Base-by-base conservation (phyloP, 2,797 vertebrate species). In the Pteropus rufus region DNA sequence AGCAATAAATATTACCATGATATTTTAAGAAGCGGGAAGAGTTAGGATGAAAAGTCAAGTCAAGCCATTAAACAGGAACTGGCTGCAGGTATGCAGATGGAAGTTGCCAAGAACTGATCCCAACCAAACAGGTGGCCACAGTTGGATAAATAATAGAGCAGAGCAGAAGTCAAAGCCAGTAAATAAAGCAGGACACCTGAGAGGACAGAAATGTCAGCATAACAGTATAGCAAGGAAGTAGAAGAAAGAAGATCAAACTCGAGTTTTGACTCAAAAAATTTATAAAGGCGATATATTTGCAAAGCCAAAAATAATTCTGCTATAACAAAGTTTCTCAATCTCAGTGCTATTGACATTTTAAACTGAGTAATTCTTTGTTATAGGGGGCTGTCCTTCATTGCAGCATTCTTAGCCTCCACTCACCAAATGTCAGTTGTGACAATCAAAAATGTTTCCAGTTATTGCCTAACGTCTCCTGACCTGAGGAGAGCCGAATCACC, bases 281-380 rank as follows among this genome's bases (percentile, higher is more conserved):
- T 18, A 36, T 21, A 75, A 54, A 34, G 31, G 39, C n/a, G 46
- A 85, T 56, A 62, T 16, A 65, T 76, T 75, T 88, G 44, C 19
- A 76, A 11, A 94, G 11, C 34, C 85, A 56, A 95, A 91, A 69
- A 65, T 91, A 91, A 94, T 72, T 73, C 79, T 94, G 5, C 11
- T 54, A 1, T 75, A 56, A 85, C 18, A 41, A 60, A 7, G 4
- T 83, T 60, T 86, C 79, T 93, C 58, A 85, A 9, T 12, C 64
- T 93, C 29, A 14, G 46, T n/a, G 29, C 36, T 41, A 79, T 1
- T 67, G 73, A 72, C 49, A 31, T 91, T 46, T 72, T 41, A 96
- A 70, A 67, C 19, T 18, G n/a, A 84, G 88, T 52, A 58, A 85
- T 67, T 70, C 34, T 58, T 79, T 29, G 4, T 14, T 56, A 31